Evolutionary conservation across 2,888 invertebrate genomes (phyloP).

Genomic region (Apamea monoglypha): DNA sequence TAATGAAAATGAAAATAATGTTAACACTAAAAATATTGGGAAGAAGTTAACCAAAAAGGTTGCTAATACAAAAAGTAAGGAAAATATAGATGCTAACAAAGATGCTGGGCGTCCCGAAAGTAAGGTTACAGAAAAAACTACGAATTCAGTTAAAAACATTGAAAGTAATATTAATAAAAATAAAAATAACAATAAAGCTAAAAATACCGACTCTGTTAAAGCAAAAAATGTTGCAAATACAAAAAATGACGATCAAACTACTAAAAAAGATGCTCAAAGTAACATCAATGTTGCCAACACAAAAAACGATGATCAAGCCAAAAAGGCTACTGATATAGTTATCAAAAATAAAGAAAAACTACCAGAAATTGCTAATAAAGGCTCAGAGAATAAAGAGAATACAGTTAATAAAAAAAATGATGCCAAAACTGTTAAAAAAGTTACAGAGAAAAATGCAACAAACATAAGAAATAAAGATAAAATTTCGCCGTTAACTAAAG

Average conservation of each 20-base stretch:
- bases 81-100: slow-evolving; percentile 26
- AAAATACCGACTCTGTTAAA: neutral
- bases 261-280: neutral
- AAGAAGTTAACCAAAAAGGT: slow-evolving; percentile 17
- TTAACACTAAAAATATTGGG: slow-evolving; percentile 6
- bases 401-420: slow-evolving; percentile 5
- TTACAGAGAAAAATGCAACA: slow-evolving; percentile 42
- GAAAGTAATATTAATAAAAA: neutral
- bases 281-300: slow-evolving; percentile 17
- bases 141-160: neutral
- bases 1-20: neutral
- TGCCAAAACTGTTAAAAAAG: slow-evolving; percentile 20
- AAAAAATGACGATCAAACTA: slow-evolving; percentile 1
- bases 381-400: neutral
- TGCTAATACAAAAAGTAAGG: slow-evolving; percentile 30
- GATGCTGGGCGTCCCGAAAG: slow-evolving; percentile 1
- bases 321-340: neutral
- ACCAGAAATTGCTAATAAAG: neutral
- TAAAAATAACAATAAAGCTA: neutral
- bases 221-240: slow-evolving; percentile 5
- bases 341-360: slow-evolving; percentile 14
- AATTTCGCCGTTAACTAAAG: slow-evolving; percentile 29
- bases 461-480: slow-evolving; percentile 44
- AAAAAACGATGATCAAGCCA: slow-evolving; percentile 25
- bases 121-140: neutral